These are phyloP conservation scores for Phortica okadai DNA, from an alignment of 2,888 invertebrate species.

Conservation along the genomic window DNA sequence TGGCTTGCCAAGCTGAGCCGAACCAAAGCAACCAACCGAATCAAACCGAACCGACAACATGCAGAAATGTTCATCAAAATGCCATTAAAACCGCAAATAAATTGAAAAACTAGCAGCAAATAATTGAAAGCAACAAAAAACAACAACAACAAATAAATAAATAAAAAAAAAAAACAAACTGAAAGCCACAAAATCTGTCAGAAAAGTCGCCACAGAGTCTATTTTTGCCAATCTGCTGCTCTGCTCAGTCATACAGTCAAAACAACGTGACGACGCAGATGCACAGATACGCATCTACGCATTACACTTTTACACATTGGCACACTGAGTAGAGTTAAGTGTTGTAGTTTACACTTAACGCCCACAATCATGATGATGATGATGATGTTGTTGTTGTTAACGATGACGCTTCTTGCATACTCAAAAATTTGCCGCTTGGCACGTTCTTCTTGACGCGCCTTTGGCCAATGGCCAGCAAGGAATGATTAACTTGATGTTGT, in stretches of 20 bases:
- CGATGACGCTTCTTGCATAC: conserved; percentile 3
- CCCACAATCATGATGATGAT: conserved; percentile 1
- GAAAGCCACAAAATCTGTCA: conserved; percentile 18
- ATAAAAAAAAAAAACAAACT: not conserved
- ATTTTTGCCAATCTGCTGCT: conserved; percentile 14
- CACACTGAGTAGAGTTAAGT: not conserved
- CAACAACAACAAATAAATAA: not conserved
- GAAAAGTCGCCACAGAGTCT: conserved; percentile 22
- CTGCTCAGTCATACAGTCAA: conserved; percentile 2
- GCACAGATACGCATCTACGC: not conserved
- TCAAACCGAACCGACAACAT: not conserved
- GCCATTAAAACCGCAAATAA: conserved; percentile 32
- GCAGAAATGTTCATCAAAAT: conserved; percentile 29
- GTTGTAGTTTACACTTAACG: conserved; percentile 8
- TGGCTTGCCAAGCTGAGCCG: too few species aligned
- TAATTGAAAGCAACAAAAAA: not conserved
- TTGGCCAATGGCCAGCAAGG: not conserved
- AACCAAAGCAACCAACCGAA: not conserved
- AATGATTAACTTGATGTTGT: too few species aligned
- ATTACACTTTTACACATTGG: not conserved
- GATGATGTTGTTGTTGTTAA: too few species aligned
- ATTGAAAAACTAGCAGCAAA: conserved; percentile 5
- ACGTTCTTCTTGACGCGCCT: not conserved
- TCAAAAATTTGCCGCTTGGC: not conserved
- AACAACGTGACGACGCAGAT: not conserved